Evolutionary conservation across 2,113 vertebrate genomes (phyloP), one percentile per base, ranked within the genome.

Genomic region (Pagrus major): DNA sequence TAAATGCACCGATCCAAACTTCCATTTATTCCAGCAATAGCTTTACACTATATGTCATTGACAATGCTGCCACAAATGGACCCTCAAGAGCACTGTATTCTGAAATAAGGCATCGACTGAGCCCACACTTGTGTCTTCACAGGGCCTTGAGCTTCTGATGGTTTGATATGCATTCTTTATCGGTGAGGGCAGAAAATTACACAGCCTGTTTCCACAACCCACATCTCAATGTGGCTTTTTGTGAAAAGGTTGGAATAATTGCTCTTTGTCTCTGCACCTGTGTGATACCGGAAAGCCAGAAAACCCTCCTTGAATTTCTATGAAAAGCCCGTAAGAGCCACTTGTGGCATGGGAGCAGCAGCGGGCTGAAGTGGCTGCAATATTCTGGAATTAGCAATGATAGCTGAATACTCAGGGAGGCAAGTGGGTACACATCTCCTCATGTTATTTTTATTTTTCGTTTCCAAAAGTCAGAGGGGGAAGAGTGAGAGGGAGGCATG

Each of bases 361-460:
- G 80, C 39, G 1, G 61, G 78, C 79, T 90, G 85, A 90, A 92
- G 87, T 74, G 86, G 78, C 88, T 85, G 82, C 87, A 88, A 78
- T 90, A 91, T 85, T 91, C 84, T 77, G 69, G 70, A 89, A 91
- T 91, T 86, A 93, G 83, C 63, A 58, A 63, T 78, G 81, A 86
- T 89, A 81, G 79, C 72, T 60, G 76, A 73, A 85, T 81, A 83
- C 90, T 91, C 87, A 61, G 71, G 78, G 80, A 83, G 79, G 59
- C 87, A 86, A 86, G 90, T 89, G 90, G 90, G 89, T 76, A 87
- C 89, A 86, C 86, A 91, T 86, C 80, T 88, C 86, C 87, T 91
- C 71, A 66, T 91, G 84, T 89, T 93, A 92, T 93, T 94, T 93
- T 91, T 91, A 89, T 77, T 80, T 89, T 85, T 76, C 51, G 76